Percentiles rank a stretch among this genome's conserved stretches.
Conservation (phyloP, 2,113 vertebrate genomes). For the Corythornis cristatus region DNA sequence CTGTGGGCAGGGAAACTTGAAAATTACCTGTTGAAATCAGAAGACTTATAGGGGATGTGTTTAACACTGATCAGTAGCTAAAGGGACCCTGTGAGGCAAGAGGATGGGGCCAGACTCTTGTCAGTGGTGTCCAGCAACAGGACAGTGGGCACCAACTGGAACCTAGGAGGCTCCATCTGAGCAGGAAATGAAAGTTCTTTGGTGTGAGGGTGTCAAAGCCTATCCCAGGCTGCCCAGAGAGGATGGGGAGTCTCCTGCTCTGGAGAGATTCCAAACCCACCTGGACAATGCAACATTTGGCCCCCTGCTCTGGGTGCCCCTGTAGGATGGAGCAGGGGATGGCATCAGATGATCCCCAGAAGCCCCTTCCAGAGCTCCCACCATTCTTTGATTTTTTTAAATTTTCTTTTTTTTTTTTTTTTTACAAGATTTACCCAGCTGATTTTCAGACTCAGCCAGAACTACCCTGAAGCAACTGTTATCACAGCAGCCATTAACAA, state of each 20-base stretch:
- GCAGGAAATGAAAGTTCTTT: too few species aligned
- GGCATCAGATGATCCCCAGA: not conserved
- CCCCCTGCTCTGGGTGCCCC: not conserved
- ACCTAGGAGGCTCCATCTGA: too few species aligned
- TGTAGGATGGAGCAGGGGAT: not conserved
- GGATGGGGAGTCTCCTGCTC: too few species aligned
- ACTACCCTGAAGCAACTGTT: not conserved
- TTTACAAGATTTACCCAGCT: not conserved
- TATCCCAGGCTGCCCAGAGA: too few species aligned
- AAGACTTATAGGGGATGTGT: not conserved
- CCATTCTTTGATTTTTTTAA: not conserved
- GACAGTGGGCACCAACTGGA: too few species aligned
- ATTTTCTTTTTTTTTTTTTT: not conserved
- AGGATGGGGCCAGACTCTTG: not conserved
- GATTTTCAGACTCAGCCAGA: not conserved
- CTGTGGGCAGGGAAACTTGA: fast-evolving
- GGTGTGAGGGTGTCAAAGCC: too few species aligned
- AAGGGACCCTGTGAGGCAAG: not conserved
- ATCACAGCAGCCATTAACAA: not conserved
- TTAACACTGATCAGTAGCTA: not conserved
- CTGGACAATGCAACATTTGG: too few species aligned
- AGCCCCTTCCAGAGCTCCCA: not conserved
- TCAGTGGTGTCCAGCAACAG: not conserved
- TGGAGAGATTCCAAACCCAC: too few species aligned
- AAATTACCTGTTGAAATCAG: not conserved